Evolutionary conservation across 2,888 invertebrate genomes (phyloP).

Genomic region (Ophion ellenae): DNA sequence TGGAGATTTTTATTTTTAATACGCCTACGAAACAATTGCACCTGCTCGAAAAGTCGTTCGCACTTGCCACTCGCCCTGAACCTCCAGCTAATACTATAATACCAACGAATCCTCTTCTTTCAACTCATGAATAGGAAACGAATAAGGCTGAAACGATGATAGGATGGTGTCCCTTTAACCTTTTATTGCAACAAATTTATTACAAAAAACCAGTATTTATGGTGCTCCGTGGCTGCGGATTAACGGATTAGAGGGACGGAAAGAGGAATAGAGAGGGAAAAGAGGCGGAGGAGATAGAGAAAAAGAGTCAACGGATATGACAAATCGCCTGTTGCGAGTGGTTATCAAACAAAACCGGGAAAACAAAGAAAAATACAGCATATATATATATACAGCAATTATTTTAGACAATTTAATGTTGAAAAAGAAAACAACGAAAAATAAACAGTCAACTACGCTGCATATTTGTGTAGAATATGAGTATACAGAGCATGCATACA

Average conservation of each 20-base stretch:
- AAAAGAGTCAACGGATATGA: neutral
- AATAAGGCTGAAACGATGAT: slow-evolving; percentile 31
- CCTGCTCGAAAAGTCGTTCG: neutral
- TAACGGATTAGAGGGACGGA: slow-evolving; percentile 21
- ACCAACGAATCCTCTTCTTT: slow-evolving; percentile 9
- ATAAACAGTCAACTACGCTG: neutral
- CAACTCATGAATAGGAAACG: slow-evolving; percentile 28
- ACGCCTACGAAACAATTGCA: neutral
- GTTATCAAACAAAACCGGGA: neutral
- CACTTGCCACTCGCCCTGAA: neutral
- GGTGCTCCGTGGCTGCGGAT: slow-evolving; percentile 14
- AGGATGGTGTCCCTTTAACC: slow-evolving; percentile 25
- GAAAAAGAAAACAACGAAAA: neutral
- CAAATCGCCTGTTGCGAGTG: slow-evolving; percentile 14
- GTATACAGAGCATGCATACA: neutral
- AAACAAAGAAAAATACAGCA: slow-evolving; percentile 6
- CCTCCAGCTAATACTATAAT: slow-evolving; percentile 5
- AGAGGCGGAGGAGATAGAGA: neutral
- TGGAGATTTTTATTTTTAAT: neutral
- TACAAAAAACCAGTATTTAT: slow-evolving; percentile 28
- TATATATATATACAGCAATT: neutral
- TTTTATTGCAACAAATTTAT: slow-evolving; percentile 38
- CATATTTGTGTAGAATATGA: neutral
- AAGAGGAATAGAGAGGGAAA: neutral
- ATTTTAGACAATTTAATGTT: neutral